Conservation (phyloP, 2,888 invertebrate species). For the Limnephilus auricula region DNA sequence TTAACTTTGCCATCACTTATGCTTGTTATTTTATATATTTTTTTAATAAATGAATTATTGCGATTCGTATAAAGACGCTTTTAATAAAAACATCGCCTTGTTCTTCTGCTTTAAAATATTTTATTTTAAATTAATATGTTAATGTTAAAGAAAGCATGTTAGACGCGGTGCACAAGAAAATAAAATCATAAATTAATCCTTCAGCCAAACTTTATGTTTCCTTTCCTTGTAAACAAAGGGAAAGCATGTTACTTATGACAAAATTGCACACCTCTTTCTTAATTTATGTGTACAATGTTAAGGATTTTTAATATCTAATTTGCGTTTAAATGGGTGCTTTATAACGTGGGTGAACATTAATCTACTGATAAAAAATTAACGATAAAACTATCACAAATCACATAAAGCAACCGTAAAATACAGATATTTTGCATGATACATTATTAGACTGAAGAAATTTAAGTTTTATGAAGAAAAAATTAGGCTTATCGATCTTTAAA, state of each 20-base stretch:
- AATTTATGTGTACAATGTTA: slow-evolving; percentile 14
- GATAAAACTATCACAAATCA: slow-evolving; percentile 43
- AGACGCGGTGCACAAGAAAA: background rate
- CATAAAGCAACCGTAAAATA: slow-evolving; percentile 36
- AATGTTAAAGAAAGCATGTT: background rate
- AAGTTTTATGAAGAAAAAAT: background rate
- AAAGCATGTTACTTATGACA: slow-evolving; percentile 7
- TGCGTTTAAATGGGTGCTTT: slow-evolving; percentile 40
- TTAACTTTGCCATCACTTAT: too few relatives aligned
- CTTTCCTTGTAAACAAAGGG: background rate
- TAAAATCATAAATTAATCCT: background rate
- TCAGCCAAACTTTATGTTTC: slow-evolving; percentile 8
- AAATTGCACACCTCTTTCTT: slow-evolving; percentile 25
- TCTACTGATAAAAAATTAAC: slow-evolving; percentile 24
- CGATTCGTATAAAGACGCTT: background rate
- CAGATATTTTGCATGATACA: slow-evolving; percentile 34
- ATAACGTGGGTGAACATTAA: slow-evolving; percentile 9
- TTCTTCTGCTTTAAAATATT: background rate
- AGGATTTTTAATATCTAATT: slow-evolving; percentile 37
- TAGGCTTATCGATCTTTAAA: background rate
- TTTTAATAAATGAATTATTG: too few relatives aligned
- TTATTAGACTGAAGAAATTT: background rate
- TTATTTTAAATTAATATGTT: background rate
- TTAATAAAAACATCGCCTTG: background rate
- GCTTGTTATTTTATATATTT: too few relatives aligned